Evolutionary conservation across 2,888 invertebrate species (phyloP).

Genomic region (Maniola hyperantus): DNA sequence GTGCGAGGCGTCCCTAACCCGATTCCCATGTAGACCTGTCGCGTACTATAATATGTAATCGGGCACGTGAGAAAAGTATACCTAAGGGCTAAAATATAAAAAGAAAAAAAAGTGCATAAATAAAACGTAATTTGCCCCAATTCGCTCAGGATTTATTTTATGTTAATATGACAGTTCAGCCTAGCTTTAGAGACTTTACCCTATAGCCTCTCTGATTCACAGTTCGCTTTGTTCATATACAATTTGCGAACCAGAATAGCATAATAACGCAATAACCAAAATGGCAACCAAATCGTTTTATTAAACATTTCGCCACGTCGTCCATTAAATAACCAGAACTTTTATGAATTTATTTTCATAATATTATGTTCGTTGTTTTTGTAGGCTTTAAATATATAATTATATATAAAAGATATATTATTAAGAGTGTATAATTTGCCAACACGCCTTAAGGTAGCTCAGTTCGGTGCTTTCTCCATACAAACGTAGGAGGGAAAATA

Average conservation of each 20-base stretch:
- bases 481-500: too few relatives aligned
- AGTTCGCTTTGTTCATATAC: slow-evolving; percentile 28
- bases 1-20: too few relatives aligned
- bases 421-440: too few relatives aligned
- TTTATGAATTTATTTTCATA: background rate
- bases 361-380: too few relatives aligned
- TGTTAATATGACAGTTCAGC: slow-evolving; percentile 1
- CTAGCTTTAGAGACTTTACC: slow-evolving; percentile 26
- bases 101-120: too few relatives aligned
- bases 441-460: too few relatives aligned
- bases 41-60: too few relatives aligned
- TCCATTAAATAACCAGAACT: background rate
- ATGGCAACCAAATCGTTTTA: slow-evolving; percentile 1
- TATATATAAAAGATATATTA: too few relatives aligned
- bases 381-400: too few relatives aligned
- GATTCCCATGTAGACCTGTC: too few relatives aligned
- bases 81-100: background rate
- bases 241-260: slow-evolving; percentile 22
- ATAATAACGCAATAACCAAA: slow-evolving; percentile 14
- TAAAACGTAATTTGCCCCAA: slow-evolving; percentile 2
- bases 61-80: background rate
- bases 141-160: slow-evolving; percentile 5
- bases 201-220: slow-evolving; percentile 35
- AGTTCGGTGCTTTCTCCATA: too few relatives aligned
- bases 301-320: background rate